Conservation (phyloP, 2,888 invertebrate species). For the Ormyrus thymus region DNA sequence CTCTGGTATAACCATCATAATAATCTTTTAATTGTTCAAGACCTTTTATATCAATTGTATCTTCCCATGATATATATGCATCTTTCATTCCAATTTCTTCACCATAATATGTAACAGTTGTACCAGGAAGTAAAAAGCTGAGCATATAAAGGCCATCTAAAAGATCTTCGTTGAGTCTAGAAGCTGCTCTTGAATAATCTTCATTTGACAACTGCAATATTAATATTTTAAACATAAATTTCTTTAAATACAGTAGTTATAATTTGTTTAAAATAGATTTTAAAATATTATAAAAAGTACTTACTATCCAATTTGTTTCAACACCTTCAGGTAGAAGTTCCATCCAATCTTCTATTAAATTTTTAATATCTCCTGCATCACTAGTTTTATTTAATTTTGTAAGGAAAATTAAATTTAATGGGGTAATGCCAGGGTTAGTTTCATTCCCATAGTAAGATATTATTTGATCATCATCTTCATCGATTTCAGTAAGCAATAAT, state of each 20-base stretch:
- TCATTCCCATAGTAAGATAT: slow-evolving; percentile 67
- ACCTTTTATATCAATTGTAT: slow-evolving; percentile 65
- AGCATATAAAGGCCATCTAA: slow-evolving; percentile 76
- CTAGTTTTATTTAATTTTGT: slow-evolving; percentile 58
- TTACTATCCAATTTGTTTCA: slow-evolving; percentile 71
- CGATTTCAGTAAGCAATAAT: slow-evolving; percentile 66
- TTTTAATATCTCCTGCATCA: slow-evolving; percentile 62
- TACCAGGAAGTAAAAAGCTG: slow-evolving; percentile 77
- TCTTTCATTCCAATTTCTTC: slow-evolving; percentile 68
- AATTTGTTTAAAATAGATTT: not conserved
- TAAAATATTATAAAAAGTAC: not conserved
- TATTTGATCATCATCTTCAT: slow-evolving; percentile 61
- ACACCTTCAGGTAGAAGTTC: slow-evolving; percentile 63
- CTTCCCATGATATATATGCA: slow-evolving; percentile 55
- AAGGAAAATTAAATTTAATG: slow-evolving; percentile 69
- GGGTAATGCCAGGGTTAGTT: slow-evolving; percentile 62
- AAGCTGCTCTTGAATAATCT: slow-evolving; percentile 64
- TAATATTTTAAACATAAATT: not conserved
- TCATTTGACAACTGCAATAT: slow-evolving; percentile 66
- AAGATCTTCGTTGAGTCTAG: slow-evolving; percentile 65
- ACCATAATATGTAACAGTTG: slow-evolving; percentile 77
- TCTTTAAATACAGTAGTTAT: not conserved
- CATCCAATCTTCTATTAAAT: slow-evolving; percentile 63
- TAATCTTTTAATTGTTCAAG: slow-evolving; percentile 50
- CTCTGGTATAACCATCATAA: slow-evolving; percentile 61